Base-by-base conservation (phyloP, 1,140 invertebrate species). In the Muscidifurax raptorellus region DNA sequence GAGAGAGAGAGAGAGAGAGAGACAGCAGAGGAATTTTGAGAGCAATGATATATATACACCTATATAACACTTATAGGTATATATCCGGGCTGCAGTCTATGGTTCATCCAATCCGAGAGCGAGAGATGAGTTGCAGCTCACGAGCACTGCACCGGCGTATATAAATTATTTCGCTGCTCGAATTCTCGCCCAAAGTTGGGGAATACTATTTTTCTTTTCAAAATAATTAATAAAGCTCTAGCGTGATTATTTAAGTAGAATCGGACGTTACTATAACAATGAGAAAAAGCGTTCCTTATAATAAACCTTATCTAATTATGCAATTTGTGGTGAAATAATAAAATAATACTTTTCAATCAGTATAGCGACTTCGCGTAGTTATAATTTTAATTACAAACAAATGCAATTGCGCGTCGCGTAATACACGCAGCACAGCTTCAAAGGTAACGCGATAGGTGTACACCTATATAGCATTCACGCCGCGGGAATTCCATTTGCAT, bases 91-190 rank as follows among this genome's bases (percentile, higher is more conserved):
- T 18, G 22, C 52, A 9, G 36, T 12, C 36, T 40, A 6, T 40
- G 76, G 27, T 64, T 27, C 52, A 64, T 64, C 52, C 47, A 47
- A 78, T 59, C 30, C 47, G 27, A 36, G 13, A 74, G 22, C 12
- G 18, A 74, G 27, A 36, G 44, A 78, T 3, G 28, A 25, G 52
- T 59, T 52, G 44, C 44, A 47, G 44, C 44, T 47, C n/a, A n/a
- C n/a, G 3, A 32, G 32, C 32, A 7, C n/a, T n/a, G n/a, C 22
- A 9, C 52, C 18, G n/a, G 5, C 66, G 66, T 27, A 52, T n/a
- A 74, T 64, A 75, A 82, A 75, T 82, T 74, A 82, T 71, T 71
- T 69, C 25, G 25, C 0, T 25, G 5, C 6, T 6, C 6, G 59
- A 78, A 36, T 22, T 52, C 47, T 52, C 47, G 47, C 0, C 36